phyloP scores from a whole-genome alignment of 2,113 vertebrate species.

The Lethenteron camtschaticum region DNA sequence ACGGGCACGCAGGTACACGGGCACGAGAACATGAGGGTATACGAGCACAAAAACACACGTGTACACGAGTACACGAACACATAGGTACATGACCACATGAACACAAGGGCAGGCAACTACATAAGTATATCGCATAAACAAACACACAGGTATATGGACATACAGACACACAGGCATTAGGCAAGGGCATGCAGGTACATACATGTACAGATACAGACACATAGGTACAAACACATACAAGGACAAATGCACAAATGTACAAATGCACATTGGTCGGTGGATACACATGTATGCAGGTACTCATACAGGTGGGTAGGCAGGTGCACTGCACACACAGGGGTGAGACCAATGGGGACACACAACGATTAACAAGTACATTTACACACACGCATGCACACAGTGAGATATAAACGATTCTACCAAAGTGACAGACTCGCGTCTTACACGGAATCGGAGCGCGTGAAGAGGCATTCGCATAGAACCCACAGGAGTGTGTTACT shows the following conservation, averaged over 20 bases:
- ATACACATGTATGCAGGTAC: neutral
- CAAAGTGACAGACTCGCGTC: too few species aligned
- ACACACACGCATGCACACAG: too few species aligned
- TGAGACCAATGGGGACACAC: too few species aligned
- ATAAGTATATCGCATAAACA: neutral
- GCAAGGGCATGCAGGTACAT: neutral
- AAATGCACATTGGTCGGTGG: neutral
- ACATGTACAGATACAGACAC: neutral
- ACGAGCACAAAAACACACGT: neutral
- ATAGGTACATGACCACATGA: neutral
- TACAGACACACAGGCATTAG: neutral
- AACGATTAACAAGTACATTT: too few species aligned
- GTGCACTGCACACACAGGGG: too few species aligned
- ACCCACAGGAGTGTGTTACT: too few species aligned
- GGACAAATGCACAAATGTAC: neutral
- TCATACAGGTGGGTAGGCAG: neutral
- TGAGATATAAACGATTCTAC: too few species aligned
- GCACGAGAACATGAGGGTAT: neutral
- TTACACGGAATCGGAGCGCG: too few species aligned
- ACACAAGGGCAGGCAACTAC: neutral
- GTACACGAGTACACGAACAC: neutral
- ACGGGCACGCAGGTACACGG: neutral
- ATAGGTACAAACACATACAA: neutral
- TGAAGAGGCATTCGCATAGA: too few species aligned
- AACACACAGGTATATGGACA: neutral